Conservation (phyloP, 2,888 invertebrate species). For the Pyrrhia umbra region DNA sequence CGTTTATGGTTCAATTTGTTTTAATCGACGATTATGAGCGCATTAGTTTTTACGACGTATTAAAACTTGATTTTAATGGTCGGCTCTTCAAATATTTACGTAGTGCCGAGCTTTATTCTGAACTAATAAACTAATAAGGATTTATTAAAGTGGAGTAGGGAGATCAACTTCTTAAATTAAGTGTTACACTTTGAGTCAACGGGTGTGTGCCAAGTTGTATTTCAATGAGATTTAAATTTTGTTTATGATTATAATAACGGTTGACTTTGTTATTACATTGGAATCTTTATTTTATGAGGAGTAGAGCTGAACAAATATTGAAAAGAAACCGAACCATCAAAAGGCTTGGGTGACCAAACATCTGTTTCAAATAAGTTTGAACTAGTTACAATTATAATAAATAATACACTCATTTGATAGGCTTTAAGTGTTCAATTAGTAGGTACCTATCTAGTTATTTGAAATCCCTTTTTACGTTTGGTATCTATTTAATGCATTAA, state of each 20-base stretch:
- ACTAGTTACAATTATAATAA: not conserved
- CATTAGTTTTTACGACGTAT: constrained; percentile 83
- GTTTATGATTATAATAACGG: constrained; percentile 48
- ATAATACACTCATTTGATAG: not conserved
- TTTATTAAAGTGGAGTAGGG: constrained; percentile 61
- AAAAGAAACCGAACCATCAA: constrained; percentile 2
- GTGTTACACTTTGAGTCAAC: constrained; percentile 23
- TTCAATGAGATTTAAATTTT: constrained; percentile 49
- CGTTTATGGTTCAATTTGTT: constrained; percentile 81
- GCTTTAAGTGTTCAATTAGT: too few relatives aligned
- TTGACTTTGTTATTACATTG: constrained; percentile 42
- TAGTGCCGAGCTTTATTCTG: constrained; percentile 72
- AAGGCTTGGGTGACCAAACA: not conserved
- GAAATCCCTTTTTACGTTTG: too few relatives aligned
- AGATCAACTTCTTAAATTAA: constrained; percentile 56
- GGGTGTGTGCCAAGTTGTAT: constrained; percentile 42
- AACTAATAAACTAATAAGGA: constrained; percentile 69
- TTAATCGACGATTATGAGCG: constrained; percentile 80
- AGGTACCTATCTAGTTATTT: too few relatives aligned
- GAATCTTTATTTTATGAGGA: constrained; percentile 38
- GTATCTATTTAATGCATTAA: too few relatives aligned
- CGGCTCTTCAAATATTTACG: constrained; percentile 82
- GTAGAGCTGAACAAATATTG: constrained; percentile 23
- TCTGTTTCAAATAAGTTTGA: not conserved
- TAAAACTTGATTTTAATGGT: constrained; percentile 82